Evolutionary conservation across 2,888 invertebrate species (phyloP), one percentile per base, ranked within the genome.

Genomic region (Psylliodes chrysocephalus): DNA sequence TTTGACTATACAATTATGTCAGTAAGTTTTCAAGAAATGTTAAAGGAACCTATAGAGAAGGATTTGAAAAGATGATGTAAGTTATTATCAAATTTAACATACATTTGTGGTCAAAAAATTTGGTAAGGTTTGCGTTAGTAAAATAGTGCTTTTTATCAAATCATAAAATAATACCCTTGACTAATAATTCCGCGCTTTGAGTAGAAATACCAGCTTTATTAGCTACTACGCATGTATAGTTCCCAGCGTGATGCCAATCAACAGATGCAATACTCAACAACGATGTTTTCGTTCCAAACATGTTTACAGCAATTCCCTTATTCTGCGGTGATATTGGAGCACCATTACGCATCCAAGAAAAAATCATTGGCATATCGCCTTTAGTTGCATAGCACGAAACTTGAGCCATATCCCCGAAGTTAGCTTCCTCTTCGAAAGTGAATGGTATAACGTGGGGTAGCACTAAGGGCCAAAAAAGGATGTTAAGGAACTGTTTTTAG

Each of bases 361-460:
- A 89, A 67, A 86, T 87, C 64, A 94, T 85, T 7, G 93, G 93
- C 73, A 90, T 85, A 84, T 94, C 93, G 66, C 94, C 92, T 78
- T 57, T 61, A 38, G 66, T 63, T 47, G 88, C 86, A 71, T 88
- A 87, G 79, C 90, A 91, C 57, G 86, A 86, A 78, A 88, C 86
- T 80, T 89, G 88, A 47, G 88, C 86, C 59, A 88, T 87, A 79
- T 90, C 89, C 60, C 89, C 90, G 68, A 87, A 88, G 79, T 88
- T 89, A 7, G 67, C 70, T 59, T 89, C 86, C 73, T 88, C 89
- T 75, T 90, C 89, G 67, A 90, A 89, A 77, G 86, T 22, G n/a
- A 90, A 87, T 46, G 89, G 89, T 76, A 86, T 85, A 75, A 90
- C 88, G 84, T 90, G 90, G 67, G 90, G 90, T 73, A 87, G 85